Percentiles rank a stretch among this genome's conserved stretches.
Evolutionary conservation across 2,888 invertebrate genomes (phyloP).

Genomic region (Encarsia formosa): DNA sequence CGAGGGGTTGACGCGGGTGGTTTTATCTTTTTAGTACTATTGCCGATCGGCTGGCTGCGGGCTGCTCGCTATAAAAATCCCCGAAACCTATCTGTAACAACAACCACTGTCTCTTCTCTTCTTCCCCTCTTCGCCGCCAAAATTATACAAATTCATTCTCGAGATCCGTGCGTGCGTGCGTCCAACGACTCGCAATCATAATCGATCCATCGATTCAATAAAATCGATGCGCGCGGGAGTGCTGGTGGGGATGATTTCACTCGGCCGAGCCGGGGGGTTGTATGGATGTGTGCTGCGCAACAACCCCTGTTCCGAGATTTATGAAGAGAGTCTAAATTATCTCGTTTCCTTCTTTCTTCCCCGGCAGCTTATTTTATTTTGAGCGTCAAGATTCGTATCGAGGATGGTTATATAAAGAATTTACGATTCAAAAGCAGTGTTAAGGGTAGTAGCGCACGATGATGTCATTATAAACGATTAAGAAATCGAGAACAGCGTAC

Average conservation of each 20-base stretch:
- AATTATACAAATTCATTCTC: too few relatives aligned
- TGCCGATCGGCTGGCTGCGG: constrained; percentile 44
- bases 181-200: neutral
- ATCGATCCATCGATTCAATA: neutral
- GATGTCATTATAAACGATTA: too few relatives aligned
- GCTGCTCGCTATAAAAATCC: constrained; percentile 13
- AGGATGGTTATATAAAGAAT: too few relatives aligned
- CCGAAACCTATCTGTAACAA: too few relatives aligned
- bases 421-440: too few relatives aligned
- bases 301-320: too few relatives aligned
- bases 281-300: neutral
- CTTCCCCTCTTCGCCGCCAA: too few relatives aligned
- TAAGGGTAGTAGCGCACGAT: too few relatives aligned
- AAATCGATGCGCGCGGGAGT: neutral
- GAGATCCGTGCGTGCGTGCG: neutral
- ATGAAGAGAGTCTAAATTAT: constrained; percentile 26
- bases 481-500: too few relatives aligned
- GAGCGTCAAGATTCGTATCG: too few relatives aligned
- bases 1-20: constrained; percentile 31
- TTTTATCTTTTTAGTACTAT: constrained; percentile 52
- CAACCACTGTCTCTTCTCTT: too few relatives aligned
- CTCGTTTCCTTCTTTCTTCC: constrained; percentile 20
- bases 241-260: constrained; percentile 2
- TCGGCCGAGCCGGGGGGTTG: neutral
- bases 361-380: too few relatives aligned